Base-by-base conservation (phyloP, 1,140 invertebrate genomes). In the Drosophila triauraria region DNA sequence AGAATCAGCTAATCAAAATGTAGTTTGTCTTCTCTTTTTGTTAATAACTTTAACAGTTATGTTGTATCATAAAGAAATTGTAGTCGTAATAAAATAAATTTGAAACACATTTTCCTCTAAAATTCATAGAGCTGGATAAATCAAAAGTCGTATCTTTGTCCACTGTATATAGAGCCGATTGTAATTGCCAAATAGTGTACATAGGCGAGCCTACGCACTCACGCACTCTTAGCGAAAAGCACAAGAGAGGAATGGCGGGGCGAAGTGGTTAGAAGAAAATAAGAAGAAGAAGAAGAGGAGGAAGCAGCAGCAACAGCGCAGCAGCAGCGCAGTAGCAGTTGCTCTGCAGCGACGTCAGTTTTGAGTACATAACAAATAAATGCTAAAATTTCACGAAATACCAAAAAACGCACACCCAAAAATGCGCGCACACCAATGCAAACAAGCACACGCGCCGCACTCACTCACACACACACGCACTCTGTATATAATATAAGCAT, bases 181-280 rank as follows among this genome's bases (percentile, higher is more conserved):
- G 82, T 90, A 88, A 90, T 88, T 88, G 78, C 84, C 85, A 90
- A 82, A 87, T 87, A 87, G 85, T 88, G 83, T 87, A 86, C 54
- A 87, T 86, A 84, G 75, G 54, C 68, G 71, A 63, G 84, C 84
- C 84, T 87, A 91, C 87, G 83, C 87, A 91, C 63, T 63, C 72
- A 68, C 65, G 65, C 65, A 68, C 38, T 68, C 43, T 56, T 20
- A 40, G 53, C 53, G 20, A 75, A 54, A 53, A 60, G 40, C 44
- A 20, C 53, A 65, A 48, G 15, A 38, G 46, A 23, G 35, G 20
- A 12, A 35, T 35, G 0, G 32, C 32, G 32, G 32, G 32, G 32
- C 32, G 9, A 35, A 35, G 35, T 27, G 13, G 23, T 44, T 10
- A 15, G 32, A 6, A 10, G n/a, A 20, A 32, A 20, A 9, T 4